Base-by-base conservation (phyloP, 30 jellyfish, hydroid and myxozoan genomes). In the Rhopilema esculentum region DNA sequence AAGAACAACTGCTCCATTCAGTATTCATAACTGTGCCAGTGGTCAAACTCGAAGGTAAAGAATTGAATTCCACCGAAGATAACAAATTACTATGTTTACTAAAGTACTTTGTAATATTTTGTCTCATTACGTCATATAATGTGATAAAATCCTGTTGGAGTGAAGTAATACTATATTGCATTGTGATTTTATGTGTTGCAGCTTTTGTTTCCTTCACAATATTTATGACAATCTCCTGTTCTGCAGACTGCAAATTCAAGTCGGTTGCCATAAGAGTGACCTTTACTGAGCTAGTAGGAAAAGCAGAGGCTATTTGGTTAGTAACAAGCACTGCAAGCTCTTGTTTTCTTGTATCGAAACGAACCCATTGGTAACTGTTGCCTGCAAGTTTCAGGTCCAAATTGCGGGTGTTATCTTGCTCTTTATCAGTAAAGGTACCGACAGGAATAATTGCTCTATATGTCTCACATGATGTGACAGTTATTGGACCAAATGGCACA, bases 321-420 rank as follows among this genome's bases (percentile, higher is more conserved):
- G 96, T 83, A 4, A 81, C 83, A 1, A 94, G 74, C 31, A 88
- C 52, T 17, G 84, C 21, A 1, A 94, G 26, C 52, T 91, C 88
- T 74, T 94, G 98, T 19, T 17, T 51, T 25, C 20, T 52, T 23
- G 80, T 18, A 57, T 94, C 95, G 65, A 94, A 73, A 25, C 51
- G 26, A 0, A 94, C 77, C 98, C 98, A 94, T 1, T 70, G 28
- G 18, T 69, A 50, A 22, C 18, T 49, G 49, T 73, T 70, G 1
- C 73, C 28, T 20, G 31, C 49, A 21, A 89, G 75, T 16, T 40
- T 81, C 72, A 94, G 68, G 1, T 72, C 68, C 66, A 94, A 75
- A 31, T 84, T 89, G 49, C 97, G 63, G 30, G 98, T 85, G 57
- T 78, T 72, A 1, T 97, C 98, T 73, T 94, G 96, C 69, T 94